These are phyloP conservation scores for Platysteira castanea DNA, from an alignment of 2,113 vertebrate species.

Conservation along the genomic window DNA sequence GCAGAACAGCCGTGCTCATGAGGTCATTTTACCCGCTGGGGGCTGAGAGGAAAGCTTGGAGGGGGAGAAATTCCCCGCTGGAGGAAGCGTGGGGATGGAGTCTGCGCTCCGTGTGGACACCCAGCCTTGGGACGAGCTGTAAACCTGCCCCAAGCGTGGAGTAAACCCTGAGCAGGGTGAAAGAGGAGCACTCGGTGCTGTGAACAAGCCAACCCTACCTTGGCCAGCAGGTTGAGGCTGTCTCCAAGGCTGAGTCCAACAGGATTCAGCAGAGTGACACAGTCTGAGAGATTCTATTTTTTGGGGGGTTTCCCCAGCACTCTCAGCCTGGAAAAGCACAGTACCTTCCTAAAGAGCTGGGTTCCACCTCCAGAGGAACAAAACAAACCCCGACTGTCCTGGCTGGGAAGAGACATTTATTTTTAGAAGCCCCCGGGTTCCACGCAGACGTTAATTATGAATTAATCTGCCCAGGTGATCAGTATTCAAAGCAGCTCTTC, in stretches of 20 bases:
- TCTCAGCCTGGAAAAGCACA: not conserved
- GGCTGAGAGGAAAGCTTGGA: not conserved
- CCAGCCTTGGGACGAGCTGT: not conserved
- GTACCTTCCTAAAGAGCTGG: not conserved
- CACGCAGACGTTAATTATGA: not conserved
- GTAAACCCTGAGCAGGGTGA: not conserved
- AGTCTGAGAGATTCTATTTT: rapidly evolving
- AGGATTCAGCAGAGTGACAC: not conserved
- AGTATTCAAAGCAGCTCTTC: not conserved
- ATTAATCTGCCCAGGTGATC: not conserved
- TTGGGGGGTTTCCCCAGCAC: not conserved
- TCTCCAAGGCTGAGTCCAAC: rapidly evolving
- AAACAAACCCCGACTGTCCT: not conserved
- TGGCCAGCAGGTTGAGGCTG: not conserved
- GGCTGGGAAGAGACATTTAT: not conserved
- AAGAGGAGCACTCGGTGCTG: not conserved
- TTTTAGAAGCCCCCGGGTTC: not conserved
- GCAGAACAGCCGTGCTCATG: not conserved
- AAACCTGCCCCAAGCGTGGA: not conserved
- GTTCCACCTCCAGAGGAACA: not conserved
- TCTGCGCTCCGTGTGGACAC: rapidly evolving
- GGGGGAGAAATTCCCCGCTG: not conserved
- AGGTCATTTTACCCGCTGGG: not conserved
- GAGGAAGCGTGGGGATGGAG: not conserved
- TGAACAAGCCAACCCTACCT: not conserved